A percentile compares a stretch with the other conserved stretches of the same genome.
Conservation (phyloP, 2,113 vertebrate species). For the Ardeotis arabs region DNA sequence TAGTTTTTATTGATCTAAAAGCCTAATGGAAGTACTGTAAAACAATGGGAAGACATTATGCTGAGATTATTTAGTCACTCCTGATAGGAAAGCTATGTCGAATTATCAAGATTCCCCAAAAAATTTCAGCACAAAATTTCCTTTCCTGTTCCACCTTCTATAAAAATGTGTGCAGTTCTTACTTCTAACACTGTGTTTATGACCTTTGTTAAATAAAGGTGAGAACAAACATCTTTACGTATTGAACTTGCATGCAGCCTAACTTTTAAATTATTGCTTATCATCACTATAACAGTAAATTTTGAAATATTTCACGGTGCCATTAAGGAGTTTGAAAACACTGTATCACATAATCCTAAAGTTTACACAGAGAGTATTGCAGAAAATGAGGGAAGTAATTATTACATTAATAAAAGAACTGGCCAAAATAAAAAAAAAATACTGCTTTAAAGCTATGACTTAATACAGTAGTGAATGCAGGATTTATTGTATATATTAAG, state of each 20-base stretch:
- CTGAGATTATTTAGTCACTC: background rate
- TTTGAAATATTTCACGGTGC: background rate
- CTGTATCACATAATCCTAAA: background rate
- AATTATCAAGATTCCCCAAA: background rate
- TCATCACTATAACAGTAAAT: background rate
- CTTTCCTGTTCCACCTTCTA: background rate
- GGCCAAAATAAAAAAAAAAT: background rate
- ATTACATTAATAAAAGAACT: background rate
- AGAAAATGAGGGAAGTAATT: background rate
- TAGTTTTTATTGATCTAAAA: background rate
- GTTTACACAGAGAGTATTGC: background rate
- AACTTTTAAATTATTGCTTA: background rate
- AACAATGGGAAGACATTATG: background rate
- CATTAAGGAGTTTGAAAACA: background rate
- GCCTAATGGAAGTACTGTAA: background rate
- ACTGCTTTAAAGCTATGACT: fast-evolving
- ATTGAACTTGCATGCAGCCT: background rate
- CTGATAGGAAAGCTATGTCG: background rate
- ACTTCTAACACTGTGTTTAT: background rate
- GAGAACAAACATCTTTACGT: background rate
- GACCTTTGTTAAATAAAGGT: background rate
- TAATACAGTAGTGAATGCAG: background rate
- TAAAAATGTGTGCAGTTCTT: background rate
- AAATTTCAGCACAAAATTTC: background rate
- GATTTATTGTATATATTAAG: background rate